Evolutionary conservation across 2,113 vertebrate species (phyloP).

Genomic region (Ploceus nigricollis): DNA sequence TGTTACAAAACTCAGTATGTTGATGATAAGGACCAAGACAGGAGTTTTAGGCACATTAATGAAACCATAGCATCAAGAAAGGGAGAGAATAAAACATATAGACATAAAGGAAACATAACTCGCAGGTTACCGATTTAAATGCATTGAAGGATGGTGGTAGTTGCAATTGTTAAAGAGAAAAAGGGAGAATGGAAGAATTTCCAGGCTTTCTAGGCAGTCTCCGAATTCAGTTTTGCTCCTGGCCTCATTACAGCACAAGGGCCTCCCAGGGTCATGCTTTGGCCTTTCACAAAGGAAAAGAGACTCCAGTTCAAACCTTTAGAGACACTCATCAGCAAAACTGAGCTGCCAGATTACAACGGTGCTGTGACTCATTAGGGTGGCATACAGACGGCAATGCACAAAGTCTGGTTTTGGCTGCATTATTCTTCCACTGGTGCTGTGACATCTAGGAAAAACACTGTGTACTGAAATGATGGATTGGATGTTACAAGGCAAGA

Average conservation of each 20-base stretch:
- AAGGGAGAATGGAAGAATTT: not conserved
- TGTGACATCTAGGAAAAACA: not conserved
- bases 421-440: not conserved
- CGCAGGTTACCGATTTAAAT: not conserved
- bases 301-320: no score
- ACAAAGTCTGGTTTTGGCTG: not conserved
- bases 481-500: conserved; percentile 13
- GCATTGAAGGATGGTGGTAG: not conserved
- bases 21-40: not conserved
- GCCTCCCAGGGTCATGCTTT: no score
- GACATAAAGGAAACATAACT: not conserved
- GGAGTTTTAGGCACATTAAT: not conserved
- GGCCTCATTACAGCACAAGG: no score
- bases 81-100: not conserved
- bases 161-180: not conserved
- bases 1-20: not conserved
- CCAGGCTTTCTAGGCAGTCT: no score
- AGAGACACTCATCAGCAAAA: no score
- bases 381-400: no score
- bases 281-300: no score
- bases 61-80: not conserved
- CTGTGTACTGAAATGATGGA: not conserved
- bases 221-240: no score
- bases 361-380: no score
- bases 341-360: no score